These are phyloP conservation scores for Drosophila chauvacae DNA, from an alignment of 1,140 invertebrate species.

Conservation along the genomic window DNA sequence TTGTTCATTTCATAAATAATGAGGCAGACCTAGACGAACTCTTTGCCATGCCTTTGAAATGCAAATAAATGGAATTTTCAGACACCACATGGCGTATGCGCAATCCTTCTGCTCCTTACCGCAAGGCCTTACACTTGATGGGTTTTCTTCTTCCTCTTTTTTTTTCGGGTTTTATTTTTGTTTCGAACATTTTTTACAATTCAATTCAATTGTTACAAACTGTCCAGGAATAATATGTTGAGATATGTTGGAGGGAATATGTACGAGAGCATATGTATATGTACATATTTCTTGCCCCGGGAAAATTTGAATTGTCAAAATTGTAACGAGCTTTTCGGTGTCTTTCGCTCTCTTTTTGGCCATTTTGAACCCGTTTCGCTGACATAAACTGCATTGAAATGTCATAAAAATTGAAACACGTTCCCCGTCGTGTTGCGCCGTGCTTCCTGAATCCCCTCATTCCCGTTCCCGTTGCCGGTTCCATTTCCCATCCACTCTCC, in stretches of 20 bases:
- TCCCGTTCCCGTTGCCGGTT: not conserved
- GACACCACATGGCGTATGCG: constrained; percentile 38
- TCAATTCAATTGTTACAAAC: constrained; percentile 52
- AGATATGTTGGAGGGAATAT: constrained; percentile 18
- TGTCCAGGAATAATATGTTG: constrained; percentile 42
- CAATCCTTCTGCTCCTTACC: constrained; percentile 20
- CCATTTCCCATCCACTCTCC: not conserved
- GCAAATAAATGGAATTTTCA: constrained; percentile 45
- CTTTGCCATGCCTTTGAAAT: constrained; percentile 38
- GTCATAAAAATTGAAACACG: constrained; percentile 83
- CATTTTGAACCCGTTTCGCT: constrained; percentile 68
- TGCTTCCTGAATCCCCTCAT: constrained; percentile 20
- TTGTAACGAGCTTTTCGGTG: constrained; percentile 41
- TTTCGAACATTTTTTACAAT: constrained; percentile 41
- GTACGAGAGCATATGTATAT: not conserved
- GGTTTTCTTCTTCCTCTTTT: not conserved
- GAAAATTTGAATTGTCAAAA: constrained; percentile 54
- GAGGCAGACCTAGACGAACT: constrained; percentile 25
- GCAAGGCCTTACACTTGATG: constrained; percentile 5
- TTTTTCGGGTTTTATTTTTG: constrained; percentile 7
- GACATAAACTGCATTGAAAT: constrained; percentile 83
- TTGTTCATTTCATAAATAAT: constrained; percentile 57
- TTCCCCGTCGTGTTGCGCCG: constrained; percentile 49
- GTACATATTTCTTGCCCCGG: constrained; percentile 8
- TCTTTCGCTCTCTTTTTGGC: constrained; percentile 20